phyloP scores from a whole-genome alignment of 2,888 invertebrate species.

The Heliothis peltigera region DNA sequence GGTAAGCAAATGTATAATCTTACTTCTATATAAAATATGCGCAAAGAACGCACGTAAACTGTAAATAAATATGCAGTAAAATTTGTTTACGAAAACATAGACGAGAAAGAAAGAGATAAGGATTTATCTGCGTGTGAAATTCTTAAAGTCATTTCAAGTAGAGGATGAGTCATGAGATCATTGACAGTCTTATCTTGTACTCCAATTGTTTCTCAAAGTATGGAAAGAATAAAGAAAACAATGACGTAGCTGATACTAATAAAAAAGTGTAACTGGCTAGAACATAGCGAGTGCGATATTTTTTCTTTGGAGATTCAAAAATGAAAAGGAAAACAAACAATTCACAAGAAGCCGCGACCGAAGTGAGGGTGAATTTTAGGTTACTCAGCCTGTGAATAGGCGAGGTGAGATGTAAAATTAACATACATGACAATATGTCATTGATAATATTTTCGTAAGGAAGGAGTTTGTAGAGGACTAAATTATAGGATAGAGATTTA shows the following conservation, averaged over 20 bases:
- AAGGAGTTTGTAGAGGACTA: no score
- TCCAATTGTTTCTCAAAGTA: background rate
- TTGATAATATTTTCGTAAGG: no score
- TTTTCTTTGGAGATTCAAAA: no score
- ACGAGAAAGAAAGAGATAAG: conserved; percentile 13
- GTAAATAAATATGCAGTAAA: background rate
- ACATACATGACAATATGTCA: no score
- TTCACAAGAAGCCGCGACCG: no score
- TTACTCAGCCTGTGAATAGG: no score
- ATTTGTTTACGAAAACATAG: conserved; percentile 23
- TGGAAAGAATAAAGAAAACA: background rate
- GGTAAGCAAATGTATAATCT: background rate
- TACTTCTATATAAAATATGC: background rate
- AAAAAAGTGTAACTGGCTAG: no score
- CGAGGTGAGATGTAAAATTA: no score
- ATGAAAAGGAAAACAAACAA: no score
- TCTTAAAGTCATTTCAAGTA: conserved; percentile 42
- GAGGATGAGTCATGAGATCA: conserved; percentile 23
- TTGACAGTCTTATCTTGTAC: conserved; percentile 16
- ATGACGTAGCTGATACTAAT: background rate
- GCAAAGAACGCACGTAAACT: background rate
- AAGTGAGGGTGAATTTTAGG: no score
- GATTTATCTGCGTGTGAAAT: conserved; percentile 25
- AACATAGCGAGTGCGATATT: no score
- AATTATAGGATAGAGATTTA: no score